Evolutionary conservation across 2,888 invertebrate genomes (phyloP).

Genomic region (Cremastinae sp.): DNA sequence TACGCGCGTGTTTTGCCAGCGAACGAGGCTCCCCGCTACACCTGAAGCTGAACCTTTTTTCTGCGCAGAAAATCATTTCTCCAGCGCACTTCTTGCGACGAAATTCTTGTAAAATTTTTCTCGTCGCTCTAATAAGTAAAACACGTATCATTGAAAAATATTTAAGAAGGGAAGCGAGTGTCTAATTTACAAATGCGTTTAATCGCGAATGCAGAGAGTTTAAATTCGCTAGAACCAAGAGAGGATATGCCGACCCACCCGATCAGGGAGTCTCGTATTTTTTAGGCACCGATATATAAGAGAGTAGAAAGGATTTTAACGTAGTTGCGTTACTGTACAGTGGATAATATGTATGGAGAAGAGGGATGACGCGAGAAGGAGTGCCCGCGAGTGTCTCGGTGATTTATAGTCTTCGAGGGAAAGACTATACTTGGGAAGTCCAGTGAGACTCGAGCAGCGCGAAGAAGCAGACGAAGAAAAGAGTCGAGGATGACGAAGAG

Average conservation of each 20-base stretch:
- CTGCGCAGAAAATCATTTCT: no score
- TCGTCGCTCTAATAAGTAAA: no score
- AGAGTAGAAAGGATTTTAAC: constrained; percentile 27
- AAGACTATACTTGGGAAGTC: constrained; percentile 10
- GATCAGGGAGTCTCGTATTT: background rate
- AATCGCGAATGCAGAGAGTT: no score
- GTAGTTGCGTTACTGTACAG: constrained; percentile 25
- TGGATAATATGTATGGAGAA: constrained; percentile 37
- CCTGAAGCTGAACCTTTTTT: no score
- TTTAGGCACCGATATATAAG: background rate
- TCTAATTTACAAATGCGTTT: no score
- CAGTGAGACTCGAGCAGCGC: constrained; percentile 5
- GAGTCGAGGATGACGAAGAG: background rate
- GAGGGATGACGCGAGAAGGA: constrained; percentile 51
- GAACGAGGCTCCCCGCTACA: background rate
- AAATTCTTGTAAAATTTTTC: constrained; percentile 38
- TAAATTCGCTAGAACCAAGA: background rate
- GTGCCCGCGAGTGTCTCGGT: constrained; percentile 52
- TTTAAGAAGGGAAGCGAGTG: no score
- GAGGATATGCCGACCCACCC: constrained; percentile 14
- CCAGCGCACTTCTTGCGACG: constrained; percentile 8
- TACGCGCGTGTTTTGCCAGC: background rate
- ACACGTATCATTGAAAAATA: no score
- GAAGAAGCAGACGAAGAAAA: background rate
- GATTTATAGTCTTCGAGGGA: constrained; percentile 56